Evolutionary conservation across 2,888 invertebrate species (phyloP).

Genomic region (Saturnia japonica): DNA sequence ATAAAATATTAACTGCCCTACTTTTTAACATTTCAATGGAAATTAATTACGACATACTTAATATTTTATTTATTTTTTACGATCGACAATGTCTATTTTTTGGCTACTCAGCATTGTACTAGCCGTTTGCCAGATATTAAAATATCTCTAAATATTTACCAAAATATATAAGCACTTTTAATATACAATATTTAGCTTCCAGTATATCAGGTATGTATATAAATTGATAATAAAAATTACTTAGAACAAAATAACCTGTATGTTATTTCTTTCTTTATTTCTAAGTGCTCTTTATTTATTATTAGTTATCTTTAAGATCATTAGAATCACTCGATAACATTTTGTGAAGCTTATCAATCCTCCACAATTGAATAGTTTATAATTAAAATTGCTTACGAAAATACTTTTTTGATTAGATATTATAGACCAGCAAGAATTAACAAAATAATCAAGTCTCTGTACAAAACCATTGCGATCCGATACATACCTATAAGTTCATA

Average conservation of each 20-base stretch:
- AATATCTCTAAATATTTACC: background rate
- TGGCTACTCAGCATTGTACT: background rate
- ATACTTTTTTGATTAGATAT: background rate
- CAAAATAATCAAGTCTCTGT: background rate
- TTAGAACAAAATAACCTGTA: background rate
- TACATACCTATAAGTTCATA: conserved; percentile 27
- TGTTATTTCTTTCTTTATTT: too few relatives aligned
- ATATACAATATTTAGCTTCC: too few relatives aligned
- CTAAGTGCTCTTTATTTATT: background rate
- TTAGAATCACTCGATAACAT: too few relatives aligned
- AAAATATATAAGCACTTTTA: too few relatives aligned
- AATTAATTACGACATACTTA: background rate
- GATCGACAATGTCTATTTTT: background rate
- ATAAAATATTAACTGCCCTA: conserved; percentile 29
- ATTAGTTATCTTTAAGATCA: too few relatives aligned
- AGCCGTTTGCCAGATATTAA: background rate
- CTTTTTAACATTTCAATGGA: background rate
- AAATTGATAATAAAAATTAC: background rate
- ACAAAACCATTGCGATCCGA: conserved; percentile 23
- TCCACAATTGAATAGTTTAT: background rate
- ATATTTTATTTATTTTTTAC: conserved; percentile 1
- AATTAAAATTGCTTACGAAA: background rate
- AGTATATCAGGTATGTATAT: too few relatives aligned
- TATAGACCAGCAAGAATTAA: background rate
- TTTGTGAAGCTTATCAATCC: too few relatives aligned